Conservation (phyloP, 23 tunicate species). For the Botrylloides violaceus region DNA sequence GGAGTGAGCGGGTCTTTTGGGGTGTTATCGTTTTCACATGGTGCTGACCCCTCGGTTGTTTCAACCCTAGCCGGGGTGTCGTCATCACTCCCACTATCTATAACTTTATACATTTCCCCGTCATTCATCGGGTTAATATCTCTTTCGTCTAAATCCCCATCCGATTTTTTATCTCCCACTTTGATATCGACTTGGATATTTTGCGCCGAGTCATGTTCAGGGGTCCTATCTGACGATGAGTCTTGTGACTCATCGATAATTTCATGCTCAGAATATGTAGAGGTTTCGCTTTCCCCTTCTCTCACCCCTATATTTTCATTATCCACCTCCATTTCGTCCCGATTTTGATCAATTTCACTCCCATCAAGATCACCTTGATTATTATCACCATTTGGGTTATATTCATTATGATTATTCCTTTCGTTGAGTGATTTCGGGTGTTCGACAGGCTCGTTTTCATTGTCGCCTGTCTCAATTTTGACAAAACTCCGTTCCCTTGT, state of each 20-base stretch:
- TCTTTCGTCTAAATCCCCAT: neutral
- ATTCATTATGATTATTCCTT: slow-evolving; percentile 1
- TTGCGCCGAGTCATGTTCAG: neutral
- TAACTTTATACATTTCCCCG: slow-evolving; percentile 11
- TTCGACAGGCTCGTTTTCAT: neutral
- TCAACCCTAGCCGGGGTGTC: neutral
- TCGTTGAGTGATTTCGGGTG: neutral
- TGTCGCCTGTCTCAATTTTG: slow-evolving; percentile 2
- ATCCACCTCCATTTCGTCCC: slow-evolving; percentile 1
- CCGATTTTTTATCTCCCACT: neutral
- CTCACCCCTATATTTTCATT: slow-evolving; percentile 1
- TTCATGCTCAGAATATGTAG: slow-evolving; percentile 19
- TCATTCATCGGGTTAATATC: neutral
- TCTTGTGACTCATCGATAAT: slow-evolving; percentile 22
- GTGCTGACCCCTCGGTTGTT: neutral
- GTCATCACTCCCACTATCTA: slow-evolving; percentile 16
- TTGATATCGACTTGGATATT: slow-evolving; percentile 3
- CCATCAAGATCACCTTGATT: neutral
- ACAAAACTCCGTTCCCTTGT: neutral
- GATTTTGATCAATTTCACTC: neutral
- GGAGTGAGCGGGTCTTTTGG: neutral
- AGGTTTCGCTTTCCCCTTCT: neutral
- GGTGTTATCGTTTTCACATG: neutral
- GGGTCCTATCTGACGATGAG: slow-evolving; percentile 7
- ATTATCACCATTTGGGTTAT: neutral